Conservation (phyloP, 2,113 vertebrate species). For the Mesoclemmys tuberculata region DNA sequence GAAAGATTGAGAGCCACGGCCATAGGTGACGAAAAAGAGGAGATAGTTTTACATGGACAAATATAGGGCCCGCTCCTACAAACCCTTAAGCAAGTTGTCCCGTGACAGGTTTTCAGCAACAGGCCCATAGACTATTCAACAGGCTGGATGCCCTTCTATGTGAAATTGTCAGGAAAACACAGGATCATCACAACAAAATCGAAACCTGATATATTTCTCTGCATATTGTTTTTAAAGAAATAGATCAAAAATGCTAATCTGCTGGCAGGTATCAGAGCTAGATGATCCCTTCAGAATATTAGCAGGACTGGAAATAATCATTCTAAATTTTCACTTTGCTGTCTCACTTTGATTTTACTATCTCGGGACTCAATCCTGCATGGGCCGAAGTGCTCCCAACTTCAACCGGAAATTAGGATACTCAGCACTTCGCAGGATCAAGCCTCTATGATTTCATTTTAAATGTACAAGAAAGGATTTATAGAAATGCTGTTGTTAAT, state of each 20-base stretch:
- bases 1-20: too few species aligned
- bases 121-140: background rate
- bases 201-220: background rate
- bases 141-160: background rate
- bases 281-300: background rate
- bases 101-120: background rate
- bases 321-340: constrained; percentile 9
- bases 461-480: background rate
- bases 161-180: background rate
- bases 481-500: background rate
- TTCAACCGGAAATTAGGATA: background rate
- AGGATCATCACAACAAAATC: background rate
- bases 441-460: constrained; percentile 20
- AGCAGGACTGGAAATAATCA: constrained; percentile 4
- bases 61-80: background rate
- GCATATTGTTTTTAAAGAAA: background rate
- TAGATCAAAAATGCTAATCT: background rate
- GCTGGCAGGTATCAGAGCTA: background rate
- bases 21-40: background rate
- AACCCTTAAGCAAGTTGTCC: background rate
- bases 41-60: background rate
- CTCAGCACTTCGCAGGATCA: background rate
- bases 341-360: constrained; percentile 35
- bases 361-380: background rate
- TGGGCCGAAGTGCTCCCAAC: fast-evolving